Percentiles rank a stretch among this genome's conserved stretches.
Conservation (phyloP, 2,888 invertebrate genomes). For the Drosophila merina region DNA sequence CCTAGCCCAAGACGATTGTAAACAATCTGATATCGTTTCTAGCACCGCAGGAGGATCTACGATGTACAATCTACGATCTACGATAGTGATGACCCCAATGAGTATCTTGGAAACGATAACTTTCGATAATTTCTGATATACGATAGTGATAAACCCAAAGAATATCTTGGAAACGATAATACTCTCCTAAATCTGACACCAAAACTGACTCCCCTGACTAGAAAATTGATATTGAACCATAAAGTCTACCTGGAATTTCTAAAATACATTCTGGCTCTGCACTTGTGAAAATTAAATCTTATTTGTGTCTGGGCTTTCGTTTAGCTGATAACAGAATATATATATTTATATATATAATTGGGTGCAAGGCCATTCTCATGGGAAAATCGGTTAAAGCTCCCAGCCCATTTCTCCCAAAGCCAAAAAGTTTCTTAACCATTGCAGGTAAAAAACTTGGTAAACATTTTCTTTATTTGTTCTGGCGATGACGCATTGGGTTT, state of each 20-base stretch:
- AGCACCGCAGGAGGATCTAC: background rate
- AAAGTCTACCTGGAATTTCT: background rate
- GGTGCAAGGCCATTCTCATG: slow-evolving; percentile 21
- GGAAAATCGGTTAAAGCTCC: slow-evolving; percentile 19
- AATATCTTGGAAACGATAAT: background rate
- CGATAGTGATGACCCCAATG: too few relatives aligned
- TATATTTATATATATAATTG: slow-evolving; percentile 7
- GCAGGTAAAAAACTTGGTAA: background rate
- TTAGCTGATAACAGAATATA: background rate
- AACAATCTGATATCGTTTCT: background rate
- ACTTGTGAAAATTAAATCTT: background rate
- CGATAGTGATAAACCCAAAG: too few relatives aligned
- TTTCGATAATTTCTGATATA: too few relatives aligned
- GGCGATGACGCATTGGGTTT: background rate
- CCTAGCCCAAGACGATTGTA: background rate
- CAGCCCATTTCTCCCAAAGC: slow-evolving; percentile 4
- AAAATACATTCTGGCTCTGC: background rate
- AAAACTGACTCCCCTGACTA: background rate
- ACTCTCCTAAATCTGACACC: background rate
- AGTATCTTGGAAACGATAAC: too few relatives aligned
- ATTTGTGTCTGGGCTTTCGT: background rate
- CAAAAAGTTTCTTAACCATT: background rate
- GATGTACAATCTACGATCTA: too few relatives aligned
- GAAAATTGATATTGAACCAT: background rate
- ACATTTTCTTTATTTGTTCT: background rate